These are phyloP conservation scores for Forficula auricularia DNA, from an alignment of 1,140 invertebrate species.

Conservation along the genomic window DNA sequence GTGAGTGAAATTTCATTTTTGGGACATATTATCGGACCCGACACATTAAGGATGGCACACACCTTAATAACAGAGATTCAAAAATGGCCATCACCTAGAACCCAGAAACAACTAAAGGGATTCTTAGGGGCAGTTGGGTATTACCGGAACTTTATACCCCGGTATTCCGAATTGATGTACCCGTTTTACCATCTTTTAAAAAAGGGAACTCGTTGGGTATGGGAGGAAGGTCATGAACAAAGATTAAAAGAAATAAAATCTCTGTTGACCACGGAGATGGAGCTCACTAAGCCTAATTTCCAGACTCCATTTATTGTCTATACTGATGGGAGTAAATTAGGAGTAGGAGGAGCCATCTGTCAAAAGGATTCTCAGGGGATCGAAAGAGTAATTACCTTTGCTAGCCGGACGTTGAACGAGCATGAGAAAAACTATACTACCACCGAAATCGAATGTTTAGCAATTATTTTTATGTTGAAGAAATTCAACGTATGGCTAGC, in stretches of 20 bases:
- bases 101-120: constrained; percentile 17
- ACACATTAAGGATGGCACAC: no score
- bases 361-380: constrained; percentile 14
- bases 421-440: constrained; percentile 21
- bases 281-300: constrained; percentile 16
- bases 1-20: neutral
- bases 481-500: constrained; percentile 25
- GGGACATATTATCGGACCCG: no score
- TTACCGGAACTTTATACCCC: constrained; percentile 21
- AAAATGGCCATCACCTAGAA: no score
- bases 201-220: constrained; percentile 15
- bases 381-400: constrained; percentile 17
- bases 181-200: constrained; percentile 16
- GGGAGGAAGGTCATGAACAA: constrained; percentile 12
- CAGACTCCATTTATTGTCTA: constrained; percentile 6
- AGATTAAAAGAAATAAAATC: constrained; percentile 17
- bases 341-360: constrained; percentile 14
- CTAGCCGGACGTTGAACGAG: constrained; percentile 11
- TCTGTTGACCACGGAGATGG: no score
- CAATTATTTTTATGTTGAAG: constrained; percentile 26
- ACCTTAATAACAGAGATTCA: no score
- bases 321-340: constrained; percentile 8
- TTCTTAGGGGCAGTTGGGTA: constrained; percentile 24
- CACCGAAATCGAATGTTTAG: constrained; percentile 31
- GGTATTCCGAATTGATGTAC: constrained; percentile 14